These are phyloP conservation scores for Andrena cerasifolii DNA, from an alignment of 1,140 invertebrate species.

Conservation along the genomic window DNA sequence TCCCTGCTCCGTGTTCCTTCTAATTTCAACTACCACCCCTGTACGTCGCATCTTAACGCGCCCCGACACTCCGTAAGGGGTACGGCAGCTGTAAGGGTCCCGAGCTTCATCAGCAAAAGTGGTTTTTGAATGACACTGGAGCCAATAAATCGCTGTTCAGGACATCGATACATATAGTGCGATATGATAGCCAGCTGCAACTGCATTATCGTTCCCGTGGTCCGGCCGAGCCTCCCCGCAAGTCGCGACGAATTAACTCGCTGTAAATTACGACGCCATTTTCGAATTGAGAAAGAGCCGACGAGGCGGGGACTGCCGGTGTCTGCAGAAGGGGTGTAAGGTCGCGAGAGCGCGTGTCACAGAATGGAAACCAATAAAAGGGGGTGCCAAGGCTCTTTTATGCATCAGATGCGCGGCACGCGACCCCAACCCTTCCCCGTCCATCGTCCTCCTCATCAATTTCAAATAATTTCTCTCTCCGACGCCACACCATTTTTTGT, in stretches of 20 bases:
- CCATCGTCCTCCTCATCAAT: slow-evolving; percentile 76
- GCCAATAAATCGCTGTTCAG: not conserved
- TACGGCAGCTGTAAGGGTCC: too few relatives aligned
- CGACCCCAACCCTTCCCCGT: slow-evolving; percentile 74
- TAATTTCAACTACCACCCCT: too few relatives aligned
- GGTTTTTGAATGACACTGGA: not conserved
- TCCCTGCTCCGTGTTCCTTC: too few relatives aligned
- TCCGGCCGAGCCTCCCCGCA: not conserved
- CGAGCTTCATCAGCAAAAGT: slow-evolving; percentile 10
- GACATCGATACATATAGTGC: not conserved
- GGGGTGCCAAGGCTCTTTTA: slow-evolving; percentile 63
- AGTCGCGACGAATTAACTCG: slow-evolving; percentile 18
- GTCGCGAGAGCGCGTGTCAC: slow-evolving; percentile 9
- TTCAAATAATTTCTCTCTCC: slow-evolving; percentile 74
- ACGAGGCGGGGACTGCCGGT: slow-evolving; percentile 2
- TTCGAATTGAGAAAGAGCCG: slow-evolving; percentile 16
- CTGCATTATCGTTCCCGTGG: not conserved
- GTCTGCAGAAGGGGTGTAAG: slow-evolving; percentile 30
- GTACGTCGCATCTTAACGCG: too few relatives aligned
- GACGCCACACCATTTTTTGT: slow-evolving; percentile 46
- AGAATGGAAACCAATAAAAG: slow-evolving; percentile 66
- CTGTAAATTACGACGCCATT: slow-evolving; percentile 35
- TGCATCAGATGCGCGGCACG: slow-evolving; percentile 66
- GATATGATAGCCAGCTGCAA: not conserved
- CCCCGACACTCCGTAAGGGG: too few relatives aligned